Percentiles rank a stretch among this genome's conserved stretches.
Evolutionary conservation across 2,797 vertebrate species (phyloP).

Genomic region (Erpetoichthys calabaricus): DNA sequence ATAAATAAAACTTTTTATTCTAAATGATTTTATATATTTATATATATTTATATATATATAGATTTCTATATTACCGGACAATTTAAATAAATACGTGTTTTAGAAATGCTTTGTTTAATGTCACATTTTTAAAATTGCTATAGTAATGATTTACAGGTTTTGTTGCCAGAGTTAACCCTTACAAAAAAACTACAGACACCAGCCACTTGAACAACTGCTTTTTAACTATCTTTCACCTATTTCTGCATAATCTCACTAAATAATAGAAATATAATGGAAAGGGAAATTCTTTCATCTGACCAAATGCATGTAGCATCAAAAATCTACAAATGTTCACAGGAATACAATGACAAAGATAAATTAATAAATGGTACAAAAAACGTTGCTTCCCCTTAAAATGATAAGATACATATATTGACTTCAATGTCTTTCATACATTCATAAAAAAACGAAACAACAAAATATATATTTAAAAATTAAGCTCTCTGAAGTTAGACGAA

Average conservation of each 20-base stretch:
- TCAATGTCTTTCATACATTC: constrained; percentile 63
- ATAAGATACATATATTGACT: constrained; percentile 85
- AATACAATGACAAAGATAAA: constrained; percentile 96
- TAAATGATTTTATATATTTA: too few relatives aligned
- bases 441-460: constrained; percentile 32
- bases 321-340: constrained; percentile 76
- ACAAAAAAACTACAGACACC: constrained; percentile 65
- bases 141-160: constrained; percentile 47
- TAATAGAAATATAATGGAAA: constrained; percentile 50
- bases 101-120: constrained; percentile 37
- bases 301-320: constrained; percentile 58
- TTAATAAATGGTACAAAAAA: constrained; percentile 85
- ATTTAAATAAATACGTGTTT: constrained; percentile 37
- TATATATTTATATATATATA: constrained; percentile 17
- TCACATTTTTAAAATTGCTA: constrained; percentile 43
- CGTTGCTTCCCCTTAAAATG: constrained; percentile 65
- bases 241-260: constrained; percentile 56
- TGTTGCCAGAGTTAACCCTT: constrained; percentile 53
- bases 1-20: too few relatives aligned
- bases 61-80: constrained; percentile 34
- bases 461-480: constrained; percentile 66
- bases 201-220: constrained; percentile 71
- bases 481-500: constrained; percentile 45
- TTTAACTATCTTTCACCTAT: constrained; percentile 62
- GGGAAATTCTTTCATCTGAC: constrained; percentile 57